These are phyloP conservation scores for Eulemur coronatus DNA, from an alignment of 2,797 vertebrate species.

Conservation along the genomic window DNA sequence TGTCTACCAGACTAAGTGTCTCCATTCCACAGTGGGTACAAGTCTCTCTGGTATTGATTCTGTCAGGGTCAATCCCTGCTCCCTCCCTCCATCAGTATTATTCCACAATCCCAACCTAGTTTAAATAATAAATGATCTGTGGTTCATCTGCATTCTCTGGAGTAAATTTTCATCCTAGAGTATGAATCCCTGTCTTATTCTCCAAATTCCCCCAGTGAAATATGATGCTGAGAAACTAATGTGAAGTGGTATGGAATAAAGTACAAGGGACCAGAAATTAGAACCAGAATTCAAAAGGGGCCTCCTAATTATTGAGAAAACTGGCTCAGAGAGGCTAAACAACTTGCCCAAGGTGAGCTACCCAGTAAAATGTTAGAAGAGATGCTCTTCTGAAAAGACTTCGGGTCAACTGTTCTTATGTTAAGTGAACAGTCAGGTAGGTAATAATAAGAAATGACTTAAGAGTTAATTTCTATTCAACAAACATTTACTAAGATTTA, in stretches of 20 bases:
- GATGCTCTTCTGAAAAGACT: constrained; percentile 16
- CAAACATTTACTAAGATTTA: neutral
- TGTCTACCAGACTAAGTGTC: neutral
- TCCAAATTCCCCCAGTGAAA: neutral
- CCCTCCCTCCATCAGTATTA: neutral
- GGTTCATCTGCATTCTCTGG: neutral
- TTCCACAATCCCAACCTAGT: neutral
- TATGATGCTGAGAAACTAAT: neutral
- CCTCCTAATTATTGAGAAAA: constrained; percentile 6
- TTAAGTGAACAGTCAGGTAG: constrained; percentile 10
- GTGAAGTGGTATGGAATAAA: neutral
- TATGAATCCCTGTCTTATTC: neutral
- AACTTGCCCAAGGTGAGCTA: neutral
- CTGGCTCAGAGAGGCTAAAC: constrained; percentile 30
- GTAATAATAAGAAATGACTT: constrained; percentile 21
- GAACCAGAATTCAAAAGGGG: neutral
- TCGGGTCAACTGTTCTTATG: neutral
- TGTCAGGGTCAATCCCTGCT: neutral
- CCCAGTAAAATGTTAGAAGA: constrained; percentile 16
- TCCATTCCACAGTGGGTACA: neutral
- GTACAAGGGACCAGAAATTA: neutral
- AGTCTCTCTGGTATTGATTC: neutral
- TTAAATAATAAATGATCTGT: constrained; percentile 14
- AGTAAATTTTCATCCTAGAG: constrained; percentile 27
- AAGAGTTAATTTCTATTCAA: constrained; percentile 37